Evolutionary conservation across 1,140 invertebrate species (phyloP).

Genomic region (Drosophila navojoa): DNA sequence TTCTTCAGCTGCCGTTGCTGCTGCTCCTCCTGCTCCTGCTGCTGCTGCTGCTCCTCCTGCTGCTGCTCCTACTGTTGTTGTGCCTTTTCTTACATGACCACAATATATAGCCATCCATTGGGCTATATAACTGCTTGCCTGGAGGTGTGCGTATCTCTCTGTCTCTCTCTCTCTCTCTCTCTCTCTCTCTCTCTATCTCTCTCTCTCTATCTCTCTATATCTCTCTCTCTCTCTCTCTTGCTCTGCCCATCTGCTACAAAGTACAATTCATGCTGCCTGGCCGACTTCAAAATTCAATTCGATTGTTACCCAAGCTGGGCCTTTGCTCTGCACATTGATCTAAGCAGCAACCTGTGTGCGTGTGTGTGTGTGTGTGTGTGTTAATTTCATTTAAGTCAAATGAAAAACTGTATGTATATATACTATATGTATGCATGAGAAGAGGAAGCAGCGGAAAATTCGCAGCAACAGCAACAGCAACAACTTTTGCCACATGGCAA

Average conservation of each 20-base stretch:
- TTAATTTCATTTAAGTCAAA: conserved; percentile 40
- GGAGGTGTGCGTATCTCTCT: conserved; percentile 7
- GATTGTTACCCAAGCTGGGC: conserved; percentile 41
- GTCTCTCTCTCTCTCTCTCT: conserved; percentile 14
- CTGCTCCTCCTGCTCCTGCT: conserved; percentile 40
- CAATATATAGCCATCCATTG: conserved; percentile 55
- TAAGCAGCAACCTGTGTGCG: background rate
- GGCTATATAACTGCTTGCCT: conserved; percentile 30
- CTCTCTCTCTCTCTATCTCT: conserved; percentile 1
- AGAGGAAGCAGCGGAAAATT: conserved; percentile 6
- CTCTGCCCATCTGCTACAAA: conserved; percentile 34
- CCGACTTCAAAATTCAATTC: conserved; percentile 58
- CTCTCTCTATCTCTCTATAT: background rate
- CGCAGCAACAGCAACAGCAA: conserved; percentile 22
- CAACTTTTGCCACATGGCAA: conserved; percentile 34
- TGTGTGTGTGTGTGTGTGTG: conserved; percentile 15
- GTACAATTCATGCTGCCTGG: conserved; percentile 10
- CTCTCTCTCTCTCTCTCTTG: conserved; percentile 6
- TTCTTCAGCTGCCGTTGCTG: conserved; percentile 46
- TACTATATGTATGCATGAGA: background rate
- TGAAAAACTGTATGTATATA: background rate
- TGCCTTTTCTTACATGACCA: conserved; percentile 66
- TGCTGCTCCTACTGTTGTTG: background rate
- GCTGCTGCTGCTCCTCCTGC: conserved; percentile 10
- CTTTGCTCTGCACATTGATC: background rate